Evolutionary conservation across 2,113 vertebrate genomes (phyloP).

Genomic region (Pseudorasbora parva): DNA sequence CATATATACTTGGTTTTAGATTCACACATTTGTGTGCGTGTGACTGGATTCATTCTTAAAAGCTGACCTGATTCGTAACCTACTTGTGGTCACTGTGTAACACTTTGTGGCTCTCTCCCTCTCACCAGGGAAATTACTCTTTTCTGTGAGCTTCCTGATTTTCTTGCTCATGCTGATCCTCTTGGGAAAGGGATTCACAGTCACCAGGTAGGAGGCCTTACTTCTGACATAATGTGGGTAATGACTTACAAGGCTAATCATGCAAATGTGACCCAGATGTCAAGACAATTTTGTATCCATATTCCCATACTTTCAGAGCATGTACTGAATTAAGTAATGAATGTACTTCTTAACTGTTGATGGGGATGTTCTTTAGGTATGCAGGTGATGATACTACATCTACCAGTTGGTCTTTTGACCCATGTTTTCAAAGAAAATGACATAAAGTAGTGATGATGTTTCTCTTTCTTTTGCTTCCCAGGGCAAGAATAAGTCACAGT

Average conservation of each 20-base stretch:
- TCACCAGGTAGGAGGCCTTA: conserved; percentile 79
- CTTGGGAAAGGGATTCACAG: conserved; percentile 92
- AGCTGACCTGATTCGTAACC: conserved; percentile 55
- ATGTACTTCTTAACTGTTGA: neutral
- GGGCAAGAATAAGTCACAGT: conserved; percentile 90
- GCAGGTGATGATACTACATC: neutral
- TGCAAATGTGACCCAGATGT: conserved; percentile 10
- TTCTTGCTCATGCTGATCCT: conserved; percentile 93
- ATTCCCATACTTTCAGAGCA: neutral
- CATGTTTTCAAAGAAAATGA: neutral
- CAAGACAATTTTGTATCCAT: neutral
- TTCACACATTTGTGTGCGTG: neutral
- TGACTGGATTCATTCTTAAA: neutral
- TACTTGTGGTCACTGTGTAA: conserved; percentile 65
- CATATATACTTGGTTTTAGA: neutral
- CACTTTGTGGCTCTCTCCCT: conserved; percentile 50
- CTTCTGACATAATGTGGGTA: conserved; percentile 21
- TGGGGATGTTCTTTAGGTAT: neutral
- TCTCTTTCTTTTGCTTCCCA: conserved; percentile 57
- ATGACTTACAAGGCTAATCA: conserved; percentile 22
- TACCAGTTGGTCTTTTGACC: neutral
- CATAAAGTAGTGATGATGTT: neutral
- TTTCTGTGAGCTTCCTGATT: conserved; percentile 91
- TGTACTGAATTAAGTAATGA: neutral
- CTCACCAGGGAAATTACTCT: conserved; percentile 88